phyloP scores from a whole-genome alignment of 2,888 invertebrate species.

The Meganola albula region DNA sequence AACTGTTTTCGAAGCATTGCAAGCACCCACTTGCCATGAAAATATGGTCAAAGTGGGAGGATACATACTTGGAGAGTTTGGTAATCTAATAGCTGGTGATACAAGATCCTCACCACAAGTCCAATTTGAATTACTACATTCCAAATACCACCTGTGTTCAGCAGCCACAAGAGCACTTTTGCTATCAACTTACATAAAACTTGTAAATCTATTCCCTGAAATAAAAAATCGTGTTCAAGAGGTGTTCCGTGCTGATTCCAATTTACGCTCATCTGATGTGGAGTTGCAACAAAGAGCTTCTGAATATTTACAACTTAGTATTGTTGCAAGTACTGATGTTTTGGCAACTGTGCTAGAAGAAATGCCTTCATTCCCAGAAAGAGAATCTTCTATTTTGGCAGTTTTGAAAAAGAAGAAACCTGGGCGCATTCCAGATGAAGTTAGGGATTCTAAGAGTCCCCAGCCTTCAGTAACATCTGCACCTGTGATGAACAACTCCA shows the following conservation, averaged over 20 bases:
- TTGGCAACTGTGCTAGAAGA: constrained; percentile 99
- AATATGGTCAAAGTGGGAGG: constrained; percentile 99
- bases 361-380: constrained; percentile 99
- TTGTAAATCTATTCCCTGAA: constrained; percentile 99
- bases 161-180: constrained; percentile 97
- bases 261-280: constrained; percentile 97
- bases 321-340: constrained; percentile 97
- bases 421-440: constrained; percentile 93
- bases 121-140: constrained; percentile 98
- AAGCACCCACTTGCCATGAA: constrained; percentile 99
- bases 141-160: constrained; percentile 98
- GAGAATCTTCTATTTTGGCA: constrained; percentile 97
- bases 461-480: constrained; percentile 60
- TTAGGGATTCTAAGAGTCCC: constrained; percentile 89
- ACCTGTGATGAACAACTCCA: constrained; percentile 71
- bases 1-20: constrained; percentile 98
- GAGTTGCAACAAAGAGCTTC: constrained; percentile 98
- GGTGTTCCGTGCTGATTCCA: constrained; percentile 95
- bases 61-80: constrained; percentile 99
- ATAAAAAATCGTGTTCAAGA: constrained; percentile 97
- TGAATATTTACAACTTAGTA: constrained; percentile 97
- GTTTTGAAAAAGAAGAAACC: constrained; percentile 99
- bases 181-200: constrained; percentile 98
- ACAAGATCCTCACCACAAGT: constrained; percentile 97
- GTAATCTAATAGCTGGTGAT: constrained; percentile 99